A percentile compares a stretch with the other conserved stretches of the same genome.
Conservation (phyloP, 2,797 vertebrate genomes). For the Micromesistius poutassou region DNA sequence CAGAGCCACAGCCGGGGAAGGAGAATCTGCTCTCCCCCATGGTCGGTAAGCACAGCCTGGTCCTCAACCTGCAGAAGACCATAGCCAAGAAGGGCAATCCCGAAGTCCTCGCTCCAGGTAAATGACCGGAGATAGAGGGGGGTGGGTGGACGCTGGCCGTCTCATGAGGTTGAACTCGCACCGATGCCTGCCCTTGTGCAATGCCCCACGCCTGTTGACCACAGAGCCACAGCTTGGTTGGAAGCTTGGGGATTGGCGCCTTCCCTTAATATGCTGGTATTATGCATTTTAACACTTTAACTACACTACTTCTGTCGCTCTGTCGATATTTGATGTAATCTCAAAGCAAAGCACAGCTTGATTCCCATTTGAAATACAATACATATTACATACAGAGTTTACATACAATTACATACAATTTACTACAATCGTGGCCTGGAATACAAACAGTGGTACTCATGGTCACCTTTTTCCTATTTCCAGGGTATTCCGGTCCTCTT, state of each 20-base stretch:
- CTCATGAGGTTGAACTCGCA: constrained; percentile 2
- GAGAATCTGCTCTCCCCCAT: constrained; percentile 67
- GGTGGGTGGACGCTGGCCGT: background rate
- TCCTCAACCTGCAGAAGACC: constrained; percentile 76
- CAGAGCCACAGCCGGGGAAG: constrained; percentile 60
- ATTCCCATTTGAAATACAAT: too few species aligned
- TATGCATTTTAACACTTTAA: background rate
- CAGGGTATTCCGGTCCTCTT: constrained; percentile 87
- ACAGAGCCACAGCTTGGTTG: constrained; percentile 13
- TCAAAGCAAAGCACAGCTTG: background rate
- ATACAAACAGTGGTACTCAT: background rate
- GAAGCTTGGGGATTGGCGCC: constrained; percentile 16
- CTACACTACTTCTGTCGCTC: background rate
- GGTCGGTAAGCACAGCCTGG: constrained; percentile 69
- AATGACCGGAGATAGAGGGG: constrained; percentile 22
- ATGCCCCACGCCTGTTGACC: background rate
- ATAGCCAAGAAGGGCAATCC: constrained; percentile 79
- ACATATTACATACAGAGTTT: too few species aligned
- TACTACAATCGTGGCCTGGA: background rate
- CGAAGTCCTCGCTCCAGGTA: constrained; percentile 86
- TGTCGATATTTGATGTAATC: background rate
- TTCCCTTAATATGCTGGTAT: constrained; percentile 16
- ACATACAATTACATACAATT: background rate
- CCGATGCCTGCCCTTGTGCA: constrained; percentile 17
- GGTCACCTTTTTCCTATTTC: background rate